Evolutionary conservation across 2,888 invertebrate species (phyloP).

Genomic region (Atethmia centrago): DNA sequence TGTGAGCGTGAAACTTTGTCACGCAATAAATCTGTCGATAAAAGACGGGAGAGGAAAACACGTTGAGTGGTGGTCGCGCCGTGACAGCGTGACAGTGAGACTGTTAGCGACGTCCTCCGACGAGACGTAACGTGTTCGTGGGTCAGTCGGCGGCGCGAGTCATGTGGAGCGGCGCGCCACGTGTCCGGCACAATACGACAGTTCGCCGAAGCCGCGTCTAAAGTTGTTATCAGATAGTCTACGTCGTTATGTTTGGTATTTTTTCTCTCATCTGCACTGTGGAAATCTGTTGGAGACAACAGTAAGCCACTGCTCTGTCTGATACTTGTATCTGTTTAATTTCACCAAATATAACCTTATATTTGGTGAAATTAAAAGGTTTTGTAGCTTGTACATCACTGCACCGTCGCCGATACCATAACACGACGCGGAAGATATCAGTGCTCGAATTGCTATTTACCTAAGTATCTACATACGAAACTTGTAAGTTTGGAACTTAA

Average conservation of each 20-base stretch:
- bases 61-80: conserved; percentile 2
- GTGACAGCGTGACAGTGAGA: not conserved
- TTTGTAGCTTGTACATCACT: not conserved
- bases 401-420: not conserved
- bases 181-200: not conserved
- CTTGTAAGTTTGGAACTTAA: not conserved
- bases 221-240: not conserved
- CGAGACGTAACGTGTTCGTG: not conserved
- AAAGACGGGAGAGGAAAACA: conserved; percentile 21
- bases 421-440: not conserved
- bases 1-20: conserved; percentile 35
- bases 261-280: too few relatives aligned
- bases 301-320: too few relatives aligned
- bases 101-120: not conserved
- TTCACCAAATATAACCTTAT: too few relatives aligned
- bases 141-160: not conserved
- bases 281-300: too few relatives aligned
- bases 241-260: too few relatives aligned
- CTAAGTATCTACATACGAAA: not conserved
- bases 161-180: not conserved
- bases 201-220: not conserved
- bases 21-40: conserved; percentile 46
- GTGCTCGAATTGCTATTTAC: not conserved
- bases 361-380: too few relatives aligned
- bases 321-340: too few relatives aligned